Percentiles rank a stretch among this genome's conserved stretches.
Evolutionary conservation across 2,888 invertebrate species (phyloP).

Genomic region (Diarsia brunnea): DNA sequence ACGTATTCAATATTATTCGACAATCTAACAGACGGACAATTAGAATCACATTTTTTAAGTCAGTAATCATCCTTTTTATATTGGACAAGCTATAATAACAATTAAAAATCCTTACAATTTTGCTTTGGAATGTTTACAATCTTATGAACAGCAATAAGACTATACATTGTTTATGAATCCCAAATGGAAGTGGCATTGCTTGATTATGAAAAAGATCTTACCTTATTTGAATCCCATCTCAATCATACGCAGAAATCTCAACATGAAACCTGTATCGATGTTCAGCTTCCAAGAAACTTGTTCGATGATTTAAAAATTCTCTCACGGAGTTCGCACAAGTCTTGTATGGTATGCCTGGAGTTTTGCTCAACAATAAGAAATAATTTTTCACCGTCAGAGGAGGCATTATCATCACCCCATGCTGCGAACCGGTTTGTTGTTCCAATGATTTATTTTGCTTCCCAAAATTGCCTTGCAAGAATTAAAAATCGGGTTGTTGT

Average conservation of each 20-base stretch:
- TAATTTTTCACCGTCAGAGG: conserved; percentile 49
- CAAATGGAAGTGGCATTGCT: conserved; percentile 13
- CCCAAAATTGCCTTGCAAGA: conserved; percentile 44
- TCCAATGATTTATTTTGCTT: conserved; percentile 53
- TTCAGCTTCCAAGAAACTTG: conserved; percentile 60
- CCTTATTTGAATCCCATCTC: conserved; percentile 35
- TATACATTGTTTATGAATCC: conserved; percentile 33
- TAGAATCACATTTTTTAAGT: too few relatives aligned
- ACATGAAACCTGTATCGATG: conserved; percentile 56
- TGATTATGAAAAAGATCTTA: conserved; percentile 29
- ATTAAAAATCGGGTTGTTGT: conserved; percentile 24
- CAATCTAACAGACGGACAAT: too few relatives aligned
- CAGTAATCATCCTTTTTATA: too few relatives aligned
- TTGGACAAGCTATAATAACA: neutral
- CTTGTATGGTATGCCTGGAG: conserved; percentile 20
- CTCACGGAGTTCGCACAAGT: conserved; percentile 42
- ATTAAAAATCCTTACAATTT: neutral
- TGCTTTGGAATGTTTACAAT: conserved; percentile 27
- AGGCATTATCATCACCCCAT: conserved; percentile 65
- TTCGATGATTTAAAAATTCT: conserved; percentile 53
- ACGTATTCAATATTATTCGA: too few relatives aligned
- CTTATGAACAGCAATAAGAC: conserved; percentile 17
- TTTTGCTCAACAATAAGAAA: conserved; percentile 41
- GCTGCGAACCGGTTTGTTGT: conserved; percentile 66
- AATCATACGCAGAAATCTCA: conserved; percentile 47